Percentiles rank a stretch among this genome's conserved stretches.
These are phyloP conservation scores for Ciconia boyciana DNA, from an alignment of 2,113 vertebrate genomes.

Conservation along the genomic window DNA sequence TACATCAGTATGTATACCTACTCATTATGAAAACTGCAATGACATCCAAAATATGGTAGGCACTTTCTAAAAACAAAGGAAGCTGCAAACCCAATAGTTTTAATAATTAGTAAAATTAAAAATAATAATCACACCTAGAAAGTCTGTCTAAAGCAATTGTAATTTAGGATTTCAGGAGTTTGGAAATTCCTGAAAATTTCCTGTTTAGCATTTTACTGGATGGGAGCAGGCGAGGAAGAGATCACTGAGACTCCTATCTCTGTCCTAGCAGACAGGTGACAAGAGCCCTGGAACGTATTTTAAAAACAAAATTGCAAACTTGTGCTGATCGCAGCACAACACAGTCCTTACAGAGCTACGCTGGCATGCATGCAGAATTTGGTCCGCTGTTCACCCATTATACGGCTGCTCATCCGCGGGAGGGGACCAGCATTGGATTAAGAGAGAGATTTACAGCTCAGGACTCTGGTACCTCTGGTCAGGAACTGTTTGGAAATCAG, in stretches of 20 bases:
- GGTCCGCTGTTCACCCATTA: background rate
- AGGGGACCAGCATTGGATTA: background rate
- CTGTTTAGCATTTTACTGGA: background rate
- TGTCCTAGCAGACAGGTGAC: background rate
- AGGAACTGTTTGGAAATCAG: background rate
- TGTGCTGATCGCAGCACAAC: background rate
- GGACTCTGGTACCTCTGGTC: background rate
- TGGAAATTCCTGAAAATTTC: background rate
- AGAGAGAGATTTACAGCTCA: background rate
- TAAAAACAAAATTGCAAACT: background rate
- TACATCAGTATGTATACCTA: background rate
- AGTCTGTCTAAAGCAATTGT: background rate
- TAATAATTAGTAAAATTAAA: background rate
- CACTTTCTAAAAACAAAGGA: background rate
- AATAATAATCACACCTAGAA: background rate
- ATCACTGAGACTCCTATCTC: background rate
- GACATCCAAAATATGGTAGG: background rate
- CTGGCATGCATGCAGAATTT: background rate
- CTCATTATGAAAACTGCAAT: background rate
- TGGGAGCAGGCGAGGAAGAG: background rate
- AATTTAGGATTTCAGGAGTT: background rate
- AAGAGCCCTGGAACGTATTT: background rate
- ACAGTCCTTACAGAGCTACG: background rate
- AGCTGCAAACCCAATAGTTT: background rate
- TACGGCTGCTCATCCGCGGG: fast-evolving